Evolutionary conservation across 2,888 invertebrate genomes (phyloP).

Genomic region (Acanthosepion esculentum): DNA sequence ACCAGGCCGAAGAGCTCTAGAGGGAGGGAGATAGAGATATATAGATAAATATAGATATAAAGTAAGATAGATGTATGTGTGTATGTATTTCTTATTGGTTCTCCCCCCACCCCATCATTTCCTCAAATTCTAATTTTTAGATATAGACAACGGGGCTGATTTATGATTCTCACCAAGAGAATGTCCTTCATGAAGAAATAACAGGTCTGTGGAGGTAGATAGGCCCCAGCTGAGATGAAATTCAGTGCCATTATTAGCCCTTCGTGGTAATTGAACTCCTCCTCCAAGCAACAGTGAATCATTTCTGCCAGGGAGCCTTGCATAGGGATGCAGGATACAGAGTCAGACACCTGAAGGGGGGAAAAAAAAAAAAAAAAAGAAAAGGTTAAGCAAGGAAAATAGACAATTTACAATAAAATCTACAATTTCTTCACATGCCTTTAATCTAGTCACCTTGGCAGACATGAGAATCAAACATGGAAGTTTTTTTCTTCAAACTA

Average conservation of each 20-base stretch:
- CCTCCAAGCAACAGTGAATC: slow-evolving; percentile 58
- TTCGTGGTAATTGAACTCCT: slow-evolving; percentile 49
- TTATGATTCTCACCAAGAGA: slow-evolving; percentile 49
- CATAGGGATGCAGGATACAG: slow-evolving; percentile 47
- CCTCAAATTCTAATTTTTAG: neutral
- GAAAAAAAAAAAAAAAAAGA: too few species aligned
- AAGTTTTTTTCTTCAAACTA: too few species aligned
- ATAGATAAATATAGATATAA: too few species aligned
- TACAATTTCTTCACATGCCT: too few species aligned
- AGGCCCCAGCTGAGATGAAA: slow-evolving; percentile 49
- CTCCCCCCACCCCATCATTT: neutral
- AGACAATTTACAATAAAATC: too few species aligned
- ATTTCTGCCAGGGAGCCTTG: slow-evolving; percentile 54
- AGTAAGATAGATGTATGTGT: too few species aligned
- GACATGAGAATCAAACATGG: too few species aligned
- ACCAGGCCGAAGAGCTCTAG: too few species aligned
- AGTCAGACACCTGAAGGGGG: neutral
- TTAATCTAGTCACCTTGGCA: too few species aligned
- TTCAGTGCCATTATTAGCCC: slow-evolving; percentile 45
- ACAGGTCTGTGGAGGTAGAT: slow-evolving; percentile 51
- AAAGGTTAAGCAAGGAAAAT: neutral
- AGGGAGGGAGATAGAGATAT: too few species aligned
- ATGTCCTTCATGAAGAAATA: slow-evolving; percentile 54
- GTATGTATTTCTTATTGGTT: too few species aligned
- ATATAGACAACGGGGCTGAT: neutral